These are phyloP conservation scores for Thymallus thymallus DNA, from an alignment of 2,113 vertebrate genomes.

Conservation along the genomic window DNA sequence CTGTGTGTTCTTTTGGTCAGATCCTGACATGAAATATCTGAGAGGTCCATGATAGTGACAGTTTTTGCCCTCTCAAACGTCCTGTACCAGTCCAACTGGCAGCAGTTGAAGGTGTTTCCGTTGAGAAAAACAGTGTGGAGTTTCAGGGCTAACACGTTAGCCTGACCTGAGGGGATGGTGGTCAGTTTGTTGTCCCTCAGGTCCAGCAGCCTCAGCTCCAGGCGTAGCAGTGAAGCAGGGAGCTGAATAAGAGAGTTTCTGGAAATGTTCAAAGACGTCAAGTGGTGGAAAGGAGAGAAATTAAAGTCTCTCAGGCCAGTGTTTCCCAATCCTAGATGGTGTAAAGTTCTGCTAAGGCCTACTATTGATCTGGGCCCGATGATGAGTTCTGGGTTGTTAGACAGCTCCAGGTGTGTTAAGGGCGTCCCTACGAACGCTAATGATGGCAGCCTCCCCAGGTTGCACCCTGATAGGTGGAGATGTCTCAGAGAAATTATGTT, in stretches of 20 bases:
- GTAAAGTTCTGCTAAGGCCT: constrained; percentile 73
- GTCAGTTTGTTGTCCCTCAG: constrained; percentile 81
- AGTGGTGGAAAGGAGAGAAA: constrained; percentile 75
- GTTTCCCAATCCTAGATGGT: constrained; percentile 82
- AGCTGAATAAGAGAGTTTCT: constrained; percentile 75
- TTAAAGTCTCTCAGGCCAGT: constrained; percentile 76
- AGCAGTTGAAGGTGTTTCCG: constrained; percentile 90
- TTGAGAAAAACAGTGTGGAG: constrained; percentile 80
- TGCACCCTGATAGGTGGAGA: constrained; percentile 82
- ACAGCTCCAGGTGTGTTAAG: constrained; percentile 84
- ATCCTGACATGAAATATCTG: constrained; percentile 79
- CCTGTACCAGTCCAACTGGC: constrained; percentile 82
- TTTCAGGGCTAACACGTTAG: constrained; percentile 44
- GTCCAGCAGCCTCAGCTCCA: constrained; percentile 79
- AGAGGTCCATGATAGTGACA: constrained; percentile 62
- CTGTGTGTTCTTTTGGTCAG: constrained; percentile 40
- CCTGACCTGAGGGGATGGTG: constrained; percentile 63
- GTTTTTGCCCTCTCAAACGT: constrained; percentile 58
- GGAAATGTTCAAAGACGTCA: constrained; percentile 81
- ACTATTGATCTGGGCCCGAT: constrained; percentile 59
- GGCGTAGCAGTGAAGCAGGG: constrained; percentile 65
- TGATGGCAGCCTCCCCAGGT: constrained; percentile 61
- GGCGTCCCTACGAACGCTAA: constrained; percentile 76
- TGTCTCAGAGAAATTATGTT: constrained; percentile 75
- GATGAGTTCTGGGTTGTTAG: constrained; percentile 74